Base-by-base conservation (phyloP, 2,888 invertebrate species). In the Sminthurinus aureus region DNA sequence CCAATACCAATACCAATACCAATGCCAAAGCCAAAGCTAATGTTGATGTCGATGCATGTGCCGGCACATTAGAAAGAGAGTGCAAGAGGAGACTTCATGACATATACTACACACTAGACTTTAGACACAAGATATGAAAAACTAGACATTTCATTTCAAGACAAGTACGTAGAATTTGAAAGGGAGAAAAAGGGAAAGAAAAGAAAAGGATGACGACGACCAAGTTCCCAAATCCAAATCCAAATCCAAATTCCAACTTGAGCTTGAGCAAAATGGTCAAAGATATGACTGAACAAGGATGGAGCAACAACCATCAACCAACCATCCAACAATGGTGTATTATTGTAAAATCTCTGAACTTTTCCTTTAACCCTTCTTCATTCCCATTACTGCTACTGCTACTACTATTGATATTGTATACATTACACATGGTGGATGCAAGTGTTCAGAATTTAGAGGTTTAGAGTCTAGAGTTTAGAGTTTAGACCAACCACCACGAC, bases 291-390 rank as follows among this genome's bases (percentile, higher is more conserved):
- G 71, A 71, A 71, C 13, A 71, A 71, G 71, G 24, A 71, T 13
- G 13, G 6, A 71, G 20, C 24, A 71, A 71, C 15, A 58, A 38
- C 38, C 6, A 38, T 38, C 38, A 38, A 38, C 38, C 38, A 38
- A 6, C 38, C 38, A 38, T 1, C 38, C 38, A 38, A 38, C 38
- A 38, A 38, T 38, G 38, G 38, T 38, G 38, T 38, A 38, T 38
- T 38, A 24, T 18, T 71, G 71, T 71, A 71, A 71, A 71, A 71
- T 71, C 71, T 24, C 24, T 71, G 71, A 24, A 20, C 20, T 71
- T 24, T 71, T 24, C 24, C 71, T 71, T 24, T 71, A 22, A 24
- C 50, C 64, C 50, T 77, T 58, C 26, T 77, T 58, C 26, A 38
- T 38, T 38, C 38, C 38, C 38, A 4, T 38, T 38, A 38, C 38